These are phyloP conservation scores for Brachypteracias leptosomus DNA, from an alignment of 2,113 vertebrate species.

Conservation along the genomic window DNA sequence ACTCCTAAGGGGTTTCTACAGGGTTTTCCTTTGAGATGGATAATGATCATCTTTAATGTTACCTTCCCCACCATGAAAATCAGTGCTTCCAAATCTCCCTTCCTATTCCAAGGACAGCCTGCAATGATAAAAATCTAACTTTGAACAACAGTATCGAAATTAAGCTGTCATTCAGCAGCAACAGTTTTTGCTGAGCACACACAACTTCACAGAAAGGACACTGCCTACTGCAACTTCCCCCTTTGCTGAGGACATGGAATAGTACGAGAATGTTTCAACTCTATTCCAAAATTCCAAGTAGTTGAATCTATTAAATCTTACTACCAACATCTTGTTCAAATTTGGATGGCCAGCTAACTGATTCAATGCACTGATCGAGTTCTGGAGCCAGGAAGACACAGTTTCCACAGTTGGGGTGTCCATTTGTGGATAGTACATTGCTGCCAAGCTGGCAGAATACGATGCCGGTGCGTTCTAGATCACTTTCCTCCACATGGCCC, in stretches of 20 bases:
- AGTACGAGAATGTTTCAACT: not conserved
- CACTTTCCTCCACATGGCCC: too few relatives aligned
- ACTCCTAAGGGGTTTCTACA: not conserved
- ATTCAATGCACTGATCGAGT: not conserved
- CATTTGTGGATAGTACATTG: too few relatives aligned
- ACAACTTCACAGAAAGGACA: not conserved
- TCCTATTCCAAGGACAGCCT: not conserved
- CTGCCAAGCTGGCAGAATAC: too few relatives aligned
- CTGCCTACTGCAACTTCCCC: accelerated
- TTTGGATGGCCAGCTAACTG: not conserved
- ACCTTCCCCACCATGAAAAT: not conserved
- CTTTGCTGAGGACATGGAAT: not conserved
- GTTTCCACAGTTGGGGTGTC: too few relatives aligned
- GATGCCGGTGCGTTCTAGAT: too few relatives aligned
- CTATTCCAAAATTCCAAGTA: not conserved
- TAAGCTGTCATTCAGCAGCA: not conserved
- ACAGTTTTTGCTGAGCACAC: not conserved
- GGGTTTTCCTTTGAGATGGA: not conserved
- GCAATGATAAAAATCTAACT: not conserved
- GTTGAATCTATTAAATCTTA: not conserved
- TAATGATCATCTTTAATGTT: not conserved
- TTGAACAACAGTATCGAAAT: not conserved
- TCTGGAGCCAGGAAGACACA: too few relatives aligned
- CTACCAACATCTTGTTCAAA: not conserved
- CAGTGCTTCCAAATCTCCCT: not conserved